Conservation (phyloP, 37 sponge, comb jelly and placozoan genomes). For the Hormiphora californensis region DNA sequence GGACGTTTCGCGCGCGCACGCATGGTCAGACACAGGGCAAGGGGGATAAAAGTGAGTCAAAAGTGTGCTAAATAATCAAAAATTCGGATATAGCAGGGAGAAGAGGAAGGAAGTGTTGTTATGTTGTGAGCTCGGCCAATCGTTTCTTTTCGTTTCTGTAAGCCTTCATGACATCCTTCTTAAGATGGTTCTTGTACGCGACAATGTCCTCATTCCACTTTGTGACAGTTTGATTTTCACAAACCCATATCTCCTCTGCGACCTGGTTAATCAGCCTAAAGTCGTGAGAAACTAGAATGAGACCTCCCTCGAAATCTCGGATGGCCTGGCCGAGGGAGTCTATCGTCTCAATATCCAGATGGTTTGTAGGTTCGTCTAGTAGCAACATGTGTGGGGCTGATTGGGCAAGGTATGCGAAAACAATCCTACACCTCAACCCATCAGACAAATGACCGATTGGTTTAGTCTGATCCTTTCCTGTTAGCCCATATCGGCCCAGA, state of each 20-base stretch:
- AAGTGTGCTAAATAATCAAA: no score
- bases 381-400: slow-evolving; percentile 78
- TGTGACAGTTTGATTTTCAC: slow-evolving; percentile 68
- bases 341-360: slow-evolving; percentile 93
- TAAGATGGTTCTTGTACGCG: slow-evolving; percentile 73
- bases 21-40: no score
- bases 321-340: slow-evolving; percentile 87
- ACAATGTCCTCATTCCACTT: slow-evolving; percentile 79
- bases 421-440: slow-evolving; percentile 84
- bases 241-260: slow-evolving; percentile 93
- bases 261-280: slow-evolving; percentile 92
- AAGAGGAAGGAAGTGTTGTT: no score
- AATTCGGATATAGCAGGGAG: no score
- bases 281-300: slow-evolving; percentile 92
- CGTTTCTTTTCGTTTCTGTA: slow-evolving; percentile 19
- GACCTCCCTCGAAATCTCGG: slow-evolving; percentile 78
- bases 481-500: slow-evolving; percentile 82
- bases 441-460: slow-evolving; percentile 85
- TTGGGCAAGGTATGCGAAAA: slow-evolving; percentile 89
- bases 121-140: slow-evolving; percentile 23
- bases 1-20: no score
- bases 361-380: slow-evolving; percentile 94
- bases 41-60: no score
- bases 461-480: slow-evolving; percentile 79
- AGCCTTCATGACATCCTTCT: slow-evolving; percentile 61